These are phyloP conservation scores for Caranx melampygus DNA, from an alignment of 2,113 vertebrate species.

Conservation along the genomic window DNA sequence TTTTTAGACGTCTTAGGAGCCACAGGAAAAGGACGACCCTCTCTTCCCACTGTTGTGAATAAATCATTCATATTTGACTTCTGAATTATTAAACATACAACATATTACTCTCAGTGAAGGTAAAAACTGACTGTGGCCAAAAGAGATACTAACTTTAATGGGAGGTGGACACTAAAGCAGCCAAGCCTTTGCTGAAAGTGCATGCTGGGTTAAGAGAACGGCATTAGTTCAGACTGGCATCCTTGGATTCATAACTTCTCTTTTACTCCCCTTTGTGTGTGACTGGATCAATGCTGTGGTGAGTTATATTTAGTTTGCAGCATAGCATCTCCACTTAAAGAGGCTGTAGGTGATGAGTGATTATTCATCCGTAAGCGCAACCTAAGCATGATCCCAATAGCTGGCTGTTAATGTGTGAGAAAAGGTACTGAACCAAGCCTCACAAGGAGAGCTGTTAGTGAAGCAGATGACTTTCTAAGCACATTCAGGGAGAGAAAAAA, in stretches of 20 bases:
- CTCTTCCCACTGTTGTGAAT: slow-evolving; percentile 60
- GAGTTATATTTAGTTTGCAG: slow-evolving; percentile 32
- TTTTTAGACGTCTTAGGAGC: slow-evolving; percentile 50
- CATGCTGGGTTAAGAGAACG: slow-evolving; percentile 14
- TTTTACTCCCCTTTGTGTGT: slow-evolving; percentile 35
- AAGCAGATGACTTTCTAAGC: not conserved
- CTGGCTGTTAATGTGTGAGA: not conserved
- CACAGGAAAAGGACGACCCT: slow-evolving; percentile 45
- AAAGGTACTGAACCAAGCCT: not conserved
- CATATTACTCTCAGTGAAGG: slow-evolving; percentile 70
- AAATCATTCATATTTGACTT: slow-evolving; percentile 76
- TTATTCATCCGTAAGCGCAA: slow-evolving; percentile 37
- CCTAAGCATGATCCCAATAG: not conserved
- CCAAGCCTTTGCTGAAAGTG: slow-evolving; percentile 17
- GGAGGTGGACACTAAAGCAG: slow-evolving; percentile 26
- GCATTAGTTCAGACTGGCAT: slow-evolving; percentile 4
- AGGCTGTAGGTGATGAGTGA: slow-evolving; percentile 35
- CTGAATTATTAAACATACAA: slow-evolving; percentile 76
- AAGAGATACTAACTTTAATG: slow-evolving; percentile 52
- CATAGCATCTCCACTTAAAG: slow-evolving; percentile 21
- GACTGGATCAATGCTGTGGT: slow-evolving; percentile 31
- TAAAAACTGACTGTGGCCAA: slow-evolving; percentile 60
- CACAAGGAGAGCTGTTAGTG: not conserved
- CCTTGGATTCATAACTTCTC: slow-evolving; percentile 9
- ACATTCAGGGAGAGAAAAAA: not conserved